Conservation (phyloP, 2,113 vertebrate species). For the Neoarius graeffei region DNA sequence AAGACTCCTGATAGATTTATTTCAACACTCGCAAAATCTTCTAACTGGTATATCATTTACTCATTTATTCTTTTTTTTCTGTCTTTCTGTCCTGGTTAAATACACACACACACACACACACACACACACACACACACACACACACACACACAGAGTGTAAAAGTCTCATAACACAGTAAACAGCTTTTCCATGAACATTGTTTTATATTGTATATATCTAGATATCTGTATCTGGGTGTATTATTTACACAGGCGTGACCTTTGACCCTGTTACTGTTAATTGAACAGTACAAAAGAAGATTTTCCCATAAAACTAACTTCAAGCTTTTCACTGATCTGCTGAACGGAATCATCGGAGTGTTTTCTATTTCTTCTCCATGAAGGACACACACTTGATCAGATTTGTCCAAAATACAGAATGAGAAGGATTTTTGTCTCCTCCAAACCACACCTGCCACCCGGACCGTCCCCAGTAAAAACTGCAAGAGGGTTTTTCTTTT, state of each 20-base stretch:
- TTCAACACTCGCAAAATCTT: no score
- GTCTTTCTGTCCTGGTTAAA: neutral
- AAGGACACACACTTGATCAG: neutral
- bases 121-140: neutral
- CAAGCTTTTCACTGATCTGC: neutral
- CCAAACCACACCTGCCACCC: no score
- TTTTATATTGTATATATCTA: neutral
- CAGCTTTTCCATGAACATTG: neutral
- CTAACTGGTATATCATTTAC: no score
- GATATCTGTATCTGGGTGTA: neutral
- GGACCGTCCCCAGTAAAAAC: neutral
- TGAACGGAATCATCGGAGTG: neutral
- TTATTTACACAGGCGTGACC: neutral
- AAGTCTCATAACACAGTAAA: neutral
- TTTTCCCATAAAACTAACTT: neutral
- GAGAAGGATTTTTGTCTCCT: neutral
- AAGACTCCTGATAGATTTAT: no score
- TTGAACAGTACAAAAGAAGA: neutral
- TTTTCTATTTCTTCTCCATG: neutral
- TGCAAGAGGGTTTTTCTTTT: neutral
- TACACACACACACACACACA: slow-evolving; percentile 5
- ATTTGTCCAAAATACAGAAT: neutral
- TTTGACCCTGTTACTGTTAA: neutral
- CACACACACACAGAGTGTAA: neutral
- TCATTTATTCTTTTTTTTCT: neutral